Percentiles rank a stretch among this genome's conserved stretches.
Conservation (phyloP, 2,113 vertebrate genomes). For the Entelurus aequoreus region DNA sequence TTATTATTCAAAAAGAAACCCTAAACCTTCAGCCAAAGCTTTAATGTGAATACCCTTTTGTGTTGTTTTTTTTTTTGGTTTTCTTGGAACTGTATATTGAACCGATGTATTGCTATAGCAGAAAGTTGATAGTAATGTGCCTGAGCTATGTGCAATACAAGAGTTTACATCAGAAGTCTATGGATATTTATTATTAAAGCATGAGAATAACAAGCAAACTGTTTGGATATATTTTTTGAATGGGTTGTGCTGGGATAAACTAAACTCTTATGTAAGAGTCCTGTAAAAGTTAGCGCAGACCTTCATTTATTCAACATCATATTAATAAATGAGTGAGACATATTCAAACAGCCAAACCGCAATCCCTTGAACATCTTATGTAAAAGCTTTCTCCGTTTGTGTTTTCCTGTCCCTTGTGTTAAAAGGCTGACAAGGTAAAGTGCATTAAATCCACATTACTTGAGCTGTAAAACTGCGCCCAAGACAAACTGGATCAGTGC, state of each 20-base stretch:
- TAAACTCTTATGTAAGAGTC: constrained; percentile 14
- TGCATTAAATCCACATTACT: constrained; percentile 43
- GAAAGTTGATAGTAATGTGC: constrained; percentile 63
- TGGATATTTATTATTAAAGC: constrained; percentile 76
- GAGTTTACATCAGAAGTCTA: constrained; percentile 66
- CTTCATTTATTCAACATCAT: constrained; percentile 9
- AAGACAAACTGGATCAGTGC: constrained; percentile 27
- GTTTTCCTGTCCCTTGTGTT: constrained; percentile 32
- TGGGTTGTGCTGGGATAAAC: neutral
- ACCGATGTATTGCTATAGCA: constrained; percentile 53
- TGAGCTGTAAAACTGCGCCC: constrained; percentile 23
- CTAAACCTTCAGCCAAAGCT: constrained; percentile 71
- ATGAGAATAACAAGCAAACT: constrained; percentile 52
- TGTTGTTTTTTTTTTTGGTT: constrained; percentile 39
- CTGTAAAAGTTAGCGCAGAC: neutral
- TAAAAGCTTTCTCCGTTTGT: constrained; percentile 37
- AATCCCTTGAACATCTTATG: constrained; percentile 20
- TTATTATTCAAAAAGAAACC: constrained; percentile 47
- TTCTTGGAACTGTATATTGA: constrained; percentile 4
- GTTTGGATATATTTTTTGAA: neutral
- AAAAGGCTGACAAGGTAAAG: constrained; percentile 23
- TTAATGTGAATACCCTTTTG: constrained; percentile 38
- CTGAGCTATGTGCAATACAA: constrained; percentile 75
- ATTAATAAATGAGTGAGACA: constrained; percentile 37
- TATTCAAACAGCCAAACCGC: neutral